A percentile compares a stretch with the other conserved stretches of the same genome.
phyloP scores from a whole-genome alignment of 2,888 invertebrate species.

The Ormia ochracea region DNA sequence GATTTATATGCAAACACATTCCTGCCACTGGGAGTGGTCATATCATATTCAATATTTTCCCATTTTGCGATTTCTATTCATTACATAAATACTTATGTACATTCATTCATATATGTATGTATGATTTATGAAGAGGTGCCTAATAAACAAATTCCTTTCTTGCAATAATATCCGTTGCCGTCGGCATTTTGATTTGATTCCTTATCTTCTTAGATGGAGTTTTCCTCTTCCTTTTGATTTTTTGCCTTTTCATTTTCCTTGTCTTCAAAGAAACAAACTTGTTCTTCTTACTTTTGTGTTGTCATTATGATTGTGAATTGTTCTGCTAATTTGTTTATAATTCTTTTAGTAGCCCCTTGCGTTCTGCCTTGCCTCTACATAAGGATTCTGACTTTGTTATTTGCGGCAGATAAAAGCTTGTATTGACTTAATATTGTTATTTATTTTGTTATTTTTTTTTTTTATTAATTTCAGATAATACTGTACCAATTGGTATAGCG shows the following conservation, averaged over 20 bases:
- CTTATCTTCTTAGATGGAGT: background rate
- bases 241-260: too few species aligned
- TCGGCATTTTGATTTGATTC: slow-evolving; percentile 40
- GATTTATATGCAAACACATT: too few species aligned
- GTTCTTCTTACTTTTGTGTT: background rate
- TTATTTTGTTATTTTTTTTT: too few species aligned
- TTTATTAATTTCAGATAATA: slow-evolving; percentile 75
- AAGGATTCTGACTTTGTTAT: background rate
- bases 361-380: background rate
- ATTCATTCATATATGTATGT: background rate
- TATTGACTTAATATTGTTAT: slow-evolving; percentile 34
- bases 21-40: too few species aligned
- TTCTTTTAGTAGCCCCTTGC: background rate
- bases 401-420: background rate
- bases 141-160: background rate
- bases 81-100: background rate
- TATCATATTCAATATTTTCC: too few species aligned
- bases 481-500: slow-evolving; percentile 90
- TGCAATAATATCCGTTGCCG: slow-evolving; percentile 37
- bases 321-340: slow-evolving; percentile 28
- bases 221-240: background rate
- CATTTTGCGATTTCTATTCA: too few species aligned
- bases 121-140: background rate
- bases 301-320: slow-evolving; percentile 9
- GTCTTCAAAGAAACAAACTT: background rate